Conservation (phyloP, 2,113 vertebrate species). For the Aspidoscelis tigris region DNA sequence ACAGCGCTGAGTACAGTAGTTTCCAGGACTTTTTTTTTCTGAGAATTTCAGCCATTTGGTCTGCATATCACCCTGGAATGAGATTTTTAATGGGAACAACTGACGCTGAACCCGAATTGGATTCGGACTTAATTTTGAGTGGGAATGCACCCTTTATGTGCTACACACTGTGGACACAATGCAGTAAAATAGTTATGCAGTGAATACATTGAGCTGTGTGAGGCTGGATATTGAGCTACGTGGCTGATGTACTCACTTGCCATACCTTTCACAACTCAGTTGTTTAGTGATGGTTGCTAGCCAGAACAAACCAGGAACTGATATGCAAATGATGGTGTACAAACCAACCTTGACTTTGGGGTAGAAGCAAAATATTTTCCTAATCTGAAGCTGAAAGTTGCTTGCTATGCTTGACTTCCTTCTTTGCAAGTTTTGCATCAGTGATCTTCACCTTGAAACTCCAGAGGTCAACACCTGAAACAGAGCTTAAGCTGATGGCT, state of each 20-base stretch:
- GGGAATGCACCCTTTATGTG: too few relatives aligned
- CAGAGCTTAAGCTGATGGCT: slow-evolving; percentile 74
- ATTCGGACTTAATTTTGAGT: too few relatives aligned
- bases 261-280: not conserved
- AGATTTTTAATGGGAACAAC: too few relatives aligned
- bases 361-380: slow-evolving; percentile 52
- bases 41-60: too few relatives aligned
- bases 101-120: too few relatives aligned
- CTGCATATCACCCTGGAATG: too few relatives aligned
- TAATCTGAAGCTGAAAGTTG: slow-evolving; percentile 37
- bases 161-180: too few relatives aligned
- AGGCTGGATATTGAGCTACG: too few relatives aligned
- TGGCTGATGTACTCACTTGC: not conserved
- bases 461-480: slow-evolving; percentile 58
- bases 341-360: slow-evolving; percentile 28
- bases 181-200: too few relatives aligned
- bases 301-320: slow-evolving; percentile 21
- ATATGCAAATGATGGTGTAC: slow-evolving; percentile 7
- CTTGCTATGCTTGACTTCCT: slow-evolving; percentile 53
- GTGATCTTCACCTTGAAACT: slow-evolving; percentile 43
- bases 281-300: not conserved
- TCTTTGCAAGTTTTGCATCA: slow-evolving; percentile 60
- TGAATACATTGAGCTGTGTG: too few relatives aligned
- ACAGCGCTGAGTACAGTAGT: too few relatives aligned
- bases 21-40: too few relatives aligned